phyloP scores from a whole-genome alignment of 2,888 invertebrate genomes.

The Biston stratarius region DNA sequence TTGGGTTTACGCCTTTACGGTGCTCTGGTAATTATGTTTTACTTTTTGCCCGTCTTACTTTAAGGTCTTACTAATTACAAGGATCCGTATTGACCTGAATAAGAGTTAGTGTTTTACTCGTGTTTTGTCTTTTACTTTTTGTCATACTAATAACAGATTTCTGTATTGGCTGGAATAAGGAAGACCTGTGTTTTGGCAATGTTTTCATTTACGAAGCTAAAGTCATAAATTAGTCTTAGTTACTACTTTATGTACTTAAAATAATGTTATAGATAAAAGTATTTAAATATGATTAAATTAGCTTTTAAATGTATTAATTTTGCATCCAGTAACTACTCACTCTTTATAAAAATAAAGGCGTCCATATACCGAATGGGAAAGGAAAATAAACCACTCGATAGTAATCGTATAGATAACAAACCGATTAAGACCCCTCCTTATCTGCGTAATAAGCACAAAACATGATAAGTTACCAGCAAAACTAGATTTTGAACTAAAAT shows the following conservation, averaged over 20 bases:
- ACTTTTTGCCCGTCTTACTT: neutral
- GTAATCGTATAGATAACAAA: slow-evolving; percentile 23
- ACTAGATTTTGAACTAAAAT: slow-evolving; percentile 17
- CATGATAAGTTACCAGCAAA: slow-evolving; percentile 10
- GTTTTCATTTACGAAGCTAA: too few relatives aligned
- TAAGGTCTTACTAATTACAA: neutral
- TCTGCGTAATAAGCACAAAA: slow-evolving; percentile 18
- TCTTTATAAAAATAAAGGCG: neutral
- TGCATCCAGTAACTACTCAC: neutral
- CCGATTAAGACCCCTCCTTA: slow-evolving; percentile 11
- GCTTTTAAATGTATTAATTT: neutral
- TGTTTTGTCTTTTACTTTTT: too few relatives aligned
- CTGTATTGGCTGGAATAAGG: too few relatives aligned
- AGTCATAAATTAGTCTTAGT: too few relatives aligned
- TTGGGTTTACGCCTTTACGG: neutral
- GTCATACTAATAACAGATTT: too few relatives aligned
- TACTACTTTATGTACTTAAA: too few relatives aligned
- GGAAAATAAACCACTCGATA: slow-evolving; percentile 19
- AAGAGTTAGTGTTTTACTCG: too few relatives aligned
- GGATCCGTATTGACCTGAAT: neutral
- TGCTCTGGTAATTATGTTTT: neutral
- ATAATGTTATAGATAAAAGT: too few relatives aligned
- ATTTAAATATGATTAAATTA: too few relatives aligned
- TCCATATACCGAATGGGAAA: slow-evolving; percentile 12
- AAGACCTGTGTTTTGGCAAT: too few relatives aligned